Evolutionary conservation across 92 coral and sea anemone species (phyloP), one percentile per base, ranked within the genome.

Genomic region (Paramuricea clavata): DNA sequence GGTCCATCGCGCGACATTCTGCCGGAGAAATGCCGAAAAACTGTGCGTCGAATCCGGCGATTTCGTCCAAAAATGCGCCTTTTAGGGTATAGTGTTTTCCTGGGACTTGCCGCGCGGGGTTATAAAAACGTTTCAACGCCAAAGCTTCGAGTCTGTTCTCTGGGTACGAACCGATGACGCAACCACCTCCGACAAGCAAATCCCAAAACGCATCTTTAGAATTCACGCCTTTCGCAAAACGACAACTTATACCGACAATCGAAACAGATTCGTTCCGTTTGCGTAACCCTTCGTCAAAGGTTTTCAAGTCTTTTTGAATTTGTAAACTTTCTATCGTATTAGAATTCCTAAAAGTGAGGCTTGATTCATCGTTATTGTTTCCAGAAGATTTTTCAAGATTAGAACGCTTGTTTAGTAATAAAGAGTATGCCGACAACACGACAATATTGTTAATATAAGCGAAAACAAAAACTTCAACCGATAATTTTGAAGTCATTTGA

Each of bases 1-100:
- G 98, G 59, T 94, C 98, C 94, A 94, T 87, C 26, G 93, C 86
- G 25, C 87, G 93, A 13, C 95, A 93, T 52, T 94, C 95, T 49
- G 91, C 93, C 52, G 89, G 83, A 12, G 95, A 92, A 15, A 94
- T 88, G 43, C 89, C 89, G 42, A 94, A 94, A 85, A 94, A 94
- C 19, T 59, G 90, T 2, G 95, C 89, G 77, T 94, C 98, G 68
- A 94, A 94, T 17, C 85, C 84, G 79, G 83, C 65, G 67, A 94
- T 87, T 22, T 92, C 83, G 22, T 94, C 98, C 23, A 94, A 70
- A 54, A 78, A 94, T 22, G 98, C 84, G 19, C 98, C 98, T 43
- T 82, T 80, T 15, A 88, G 83, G 31, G 91, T 88, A 54, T 90
- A 92, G 32, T 86, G 89, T 60, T 95, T 86, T 36, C 91, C 90